phyloP scores from a whole-genome alignment of 2,113 vertebrate genomes.

The Dicerorhinus sumatrensis region DNA sequence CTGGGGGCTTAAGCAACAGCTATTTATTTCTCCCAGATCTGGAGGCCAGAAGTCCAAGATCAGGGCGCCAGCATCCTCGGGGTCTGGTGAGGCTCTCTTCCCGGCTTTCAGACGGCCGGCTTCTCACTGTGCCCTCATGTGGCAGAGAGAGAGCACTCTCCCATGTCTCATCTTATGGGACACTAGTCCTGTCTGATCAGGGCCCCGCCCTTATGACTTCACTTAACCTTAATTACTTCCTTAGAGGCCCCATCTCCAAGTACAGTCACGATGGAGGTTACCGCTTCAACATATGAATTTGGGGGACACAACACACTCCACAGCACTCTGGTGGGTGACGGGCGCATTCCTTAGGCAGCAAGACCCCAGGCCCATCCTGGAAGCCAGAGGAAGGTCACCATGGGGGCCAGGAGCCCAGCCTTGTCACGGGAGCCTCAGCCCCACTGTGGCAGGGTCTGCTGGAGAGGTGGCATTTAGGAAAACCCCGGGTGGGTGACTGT shows the following conservation, averaged over 20 bases:
- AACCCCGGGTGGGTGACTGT: not conserved
- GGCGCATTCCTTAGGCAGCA: not conserved
- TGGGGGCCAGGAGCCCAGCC: not conserved
- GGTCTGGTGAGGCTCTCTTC: not conserved
- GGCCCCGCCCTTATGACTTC: not conserved
- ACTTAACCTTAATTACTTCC: not conserved
- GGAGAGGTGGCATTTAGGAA: not conserved
- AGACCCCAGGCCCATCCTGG: not conserved
- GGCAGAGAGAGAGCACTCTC: not conserved
- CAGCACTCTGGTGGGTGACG: not conserved
- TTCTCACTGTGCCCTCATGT: not conserved
- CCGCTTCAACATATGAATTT: not conserved
- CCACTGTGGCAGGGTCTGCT: too few relatives aligned
- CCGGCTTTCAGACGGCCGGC: not conserved
- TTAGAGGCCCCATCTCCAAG: not conserved
- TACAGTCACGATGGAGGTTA: not conserved
- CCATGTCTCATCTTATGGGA: not conserved
- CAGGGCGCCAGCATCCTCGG: not conserved
- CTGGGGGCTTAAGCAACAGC: not conserved
- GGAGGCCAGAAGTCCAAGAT: not conserved
- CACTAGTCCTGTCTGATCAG: not conserved
- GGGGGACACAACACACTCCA: not conserved
- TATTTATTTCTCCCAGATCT: not conserved
- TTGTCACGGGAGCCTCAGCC: not conserved
- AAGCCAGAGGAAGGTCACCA: not conserved